Percentiles rank a stretch among this genome's conserved stretches.
These are phyloP conservation scores for Osmerus mordax DNA, from an alignment of 2,113 vertebrate species.

Conservation along the genomic window DNA sequence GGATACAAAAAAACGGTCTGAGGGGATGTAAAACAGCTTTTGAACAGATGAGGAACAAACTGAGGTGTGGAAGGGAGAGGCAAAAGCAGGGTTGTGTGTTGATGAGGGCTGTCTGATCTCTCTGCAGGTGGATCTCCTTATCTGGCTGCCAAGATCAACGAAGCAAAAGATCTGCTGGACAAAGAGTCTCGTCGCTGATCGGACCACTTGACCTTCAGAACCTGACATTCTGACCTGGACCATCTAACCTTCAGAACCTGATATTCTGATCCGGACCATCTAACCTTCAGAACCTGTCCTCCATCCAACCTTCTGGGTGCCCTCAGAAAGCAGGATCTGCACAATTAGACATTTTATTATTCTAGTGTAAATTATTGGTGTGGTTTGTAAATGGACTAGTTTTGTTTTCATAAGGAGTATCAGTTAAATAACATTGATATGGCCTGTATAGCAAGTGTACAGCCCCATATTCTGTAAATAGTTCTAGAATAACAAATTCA, in stretches of 20 bases:
- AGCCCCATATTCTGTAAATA: neutral
- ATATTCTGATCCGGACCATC: too few species aligned
- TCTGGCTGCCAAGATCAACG: conserved; percentile 84
- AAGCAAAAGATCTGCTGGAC: conserved; percentile 83
- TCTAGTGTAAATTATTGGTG: too few species aligned
- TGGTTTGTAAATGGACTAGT: too few species aligned
- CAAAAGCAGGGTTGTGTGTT: neutral
- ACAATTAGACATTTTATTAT: too few species aligned
- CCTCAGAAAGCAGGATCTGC: too few species aligned
- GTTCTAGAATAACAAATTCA: neutral
- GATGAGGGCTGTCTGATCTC: conserved; percentile 18
- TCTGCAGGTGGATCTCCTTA: conserved; percentile 81
- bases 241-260: neutral
- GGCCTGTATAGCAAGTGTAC: neutral
- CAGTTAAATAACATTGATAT: too few species aligned
- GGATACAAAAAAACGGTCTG: neutral
- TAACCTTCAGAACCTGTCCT: neutral
- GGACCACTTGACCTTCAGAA: neutral
- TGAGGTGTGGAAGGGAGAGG: neutral
- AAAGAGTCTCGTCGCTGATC: conserved; percentile 69
- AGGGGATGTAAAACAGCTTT: neutral
- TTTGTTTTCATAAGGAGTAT: too few species aligned
- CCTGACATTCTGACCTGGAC: neutral
- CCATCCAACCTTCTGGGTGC: neutral
- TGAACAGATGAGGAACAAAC: neutral